phyloP scores from a whole-genome alignment of 2,888 invertebrate species.

The Baronia brevicornis region DNA sequence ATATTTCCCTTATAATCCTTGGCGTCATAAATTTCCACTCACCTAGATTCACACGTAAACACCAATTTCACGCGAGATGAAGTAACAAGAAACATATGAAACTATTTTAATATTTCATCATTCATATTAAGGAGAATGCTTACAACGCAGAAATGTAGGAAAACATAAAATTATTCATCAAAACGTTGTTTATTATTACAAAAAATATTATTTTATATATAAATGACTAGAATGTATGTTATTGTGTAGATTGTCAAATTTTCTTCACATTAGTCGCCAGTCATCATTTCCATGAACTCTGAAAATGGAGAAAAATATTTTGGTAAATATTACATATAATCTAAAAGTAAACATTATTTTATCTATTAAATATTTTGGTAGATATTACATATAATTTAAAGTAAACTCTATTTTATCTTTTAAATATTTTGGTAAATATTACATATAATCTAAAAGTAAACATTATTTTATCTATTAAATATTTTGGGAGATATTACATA shows the following conservation, averaged over 20 bases:
- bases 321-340: constrained; percentile 1
- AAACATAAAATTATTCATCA: no score
- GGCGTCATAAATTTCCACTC: constrained; percentile 11
- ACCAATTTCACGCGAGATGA: constrained; percentile 6
- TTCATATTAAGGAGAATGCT: no score
- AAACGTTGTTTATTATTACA: no score
- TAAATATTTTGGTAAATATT: neutral
- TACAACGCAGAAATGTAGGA: no score
- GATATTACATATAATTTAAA: no score
- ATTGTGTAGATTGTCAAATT: neutral
- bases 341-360: no score
- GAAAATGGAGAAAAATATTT: constrained; percentile 39
- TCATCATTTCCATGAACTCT: constrained; percentile 90
- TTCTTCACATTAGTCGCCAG: constrained; percentile 75
- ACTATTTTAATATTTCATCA: constrained; percentile 1
- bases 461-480: no score
- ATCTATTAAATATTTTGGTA: no score
- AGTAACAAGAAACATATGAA: constrained; percentile 4
- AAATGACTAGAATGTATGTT: constrained; percentile 7
- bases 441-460: constrained; percentile 5
- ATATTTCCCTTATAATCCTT: constrained; percentile 10
- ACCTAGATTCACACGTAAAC: constrained; percentile 8
- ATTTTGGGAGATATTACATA: no score
- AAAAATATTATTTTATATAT: constrained; percentile 8
- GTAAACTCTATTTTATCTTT: no score